Evolutionary conservation across 2,113 vertebrate genomes (phyloP).

Genomic region (Strix aluco): DNA sequence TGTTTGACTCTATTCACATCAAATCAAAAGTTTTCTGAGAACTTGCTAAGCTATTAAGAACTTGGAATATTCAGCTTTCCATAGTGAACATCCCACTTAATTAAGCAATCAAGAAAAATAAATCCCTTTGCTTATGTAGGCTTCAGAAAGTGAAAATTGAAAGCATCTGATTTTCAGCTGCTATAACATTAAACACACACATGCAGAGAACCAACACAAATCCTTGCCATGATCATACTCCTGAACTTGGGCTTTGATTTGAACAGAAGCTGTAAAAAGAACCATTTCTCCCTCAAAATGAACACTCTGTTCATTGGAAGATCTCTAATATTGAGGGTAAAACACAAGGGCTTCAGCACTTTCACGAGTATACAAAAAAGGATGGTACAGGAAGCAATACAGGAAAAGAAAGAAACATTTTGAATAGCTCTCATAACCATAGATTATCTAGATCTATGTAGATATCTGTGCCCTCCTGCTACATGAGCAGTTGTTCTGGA

Average conservation of each 20-base stretch:
- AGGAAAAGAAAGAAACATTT: not conserved
- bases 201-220: not conserved
- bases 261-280: not conserved
- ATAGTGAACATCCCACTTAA: constrained; percentile 32
- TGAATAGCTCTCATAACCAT: not conserved
- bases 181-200: not conserved
- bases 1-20: not conserved
- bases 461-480: not conserved
- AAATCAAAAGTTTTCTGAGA: constrained; percentile 20
- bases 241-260: constrained; percentile 4
- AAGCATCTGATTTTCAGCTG: constrained; percentile 14
- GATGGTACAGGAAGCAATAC: not conserved
- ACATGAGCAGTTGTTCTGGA: not conserved
- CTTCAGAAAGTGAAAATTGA: constrained; percentile 32
- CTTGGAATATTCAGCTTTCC: not conserved
- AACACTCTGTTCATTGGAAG: not conserved
- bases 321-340: not conserved
- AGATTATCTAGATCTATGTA: not conserved
- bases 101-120: constrained; percentile 61
- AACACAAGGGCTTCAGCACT: not conserved
- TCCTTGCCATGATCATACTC: not conserved
- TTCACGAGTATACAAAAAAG: not conserved
- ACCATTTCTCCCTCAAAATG: not conserved
- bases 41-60: constrained; percentile 18
- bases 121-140: constrained; percentile 38